phyloP scores from a whole-genome alignment of 2,797 vertebrate species.

The Schizothorax lantsangensis region DNA sequence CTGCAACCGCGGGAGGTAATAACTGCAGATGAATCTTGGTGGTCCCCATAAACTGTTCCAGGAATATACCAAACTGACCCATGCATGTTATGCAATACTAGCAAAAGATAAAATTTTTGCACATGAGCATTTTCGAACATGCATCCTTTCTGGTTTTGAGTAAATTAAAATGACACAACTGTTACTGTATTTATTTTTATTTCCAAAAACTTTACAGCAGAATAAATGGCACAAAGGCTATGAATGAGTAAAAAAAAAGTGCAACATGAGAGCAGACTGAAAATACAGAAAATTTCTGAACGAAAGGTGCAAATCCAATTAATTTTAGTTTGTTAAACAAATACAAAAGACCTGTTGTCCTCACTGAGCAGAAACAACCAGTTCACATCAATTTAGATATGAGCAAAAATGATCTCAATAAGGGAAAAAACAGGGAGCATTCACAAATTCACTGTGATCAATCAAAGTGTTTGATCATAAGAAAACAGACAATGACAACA shows the following conservation, averaged over 20 bases:
- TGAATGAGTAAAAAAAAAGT: constrained; percentile 32
- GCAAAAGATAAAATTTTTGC: background rate
- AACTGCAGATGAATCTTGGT: constrained; percentile 46
- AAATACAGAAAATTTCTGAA: background rate
- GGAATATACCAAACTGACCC: constrained; percentile 49
- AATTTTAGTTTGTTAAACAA: background rate
- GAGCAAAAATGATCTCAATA: constrained; percentile 11
- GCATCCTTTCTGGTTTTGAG: background rate
- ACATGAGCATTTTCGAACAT: background rate
- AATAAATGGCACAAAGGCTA: constrained; percentile 42
- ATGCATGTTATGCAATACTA: constrained; percentile 32
- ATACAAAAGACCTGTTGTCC: background rate
- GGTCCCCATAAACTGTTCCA: constrained; percentile 42
- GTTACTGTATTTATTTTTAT: constrained; percentile 32
- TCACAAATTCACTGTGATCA: constrained; percentile 7
- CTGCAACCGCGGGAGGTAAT: constrained; percentile 42
- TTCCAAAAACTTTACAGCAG: constrained; percentile 37
- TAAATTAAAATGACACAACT: background rate
- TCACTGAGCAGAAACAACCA: background rate
- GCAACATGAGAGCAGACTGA: constrained; percentile 29
- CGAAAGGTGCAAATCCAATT: constrained; percentile 10
- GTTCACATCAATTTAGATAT: background rate
- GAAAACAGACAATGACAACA: constrained; percentile 9
- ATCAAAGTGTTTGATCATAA: constrained; percentile 14
- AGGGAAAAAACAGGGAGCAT: constrained; percentile 7